Evolutionary conservation across 2,888 invertebrate genomes (phyloP).

Genomic region (Drosophila rellima): DNA sequence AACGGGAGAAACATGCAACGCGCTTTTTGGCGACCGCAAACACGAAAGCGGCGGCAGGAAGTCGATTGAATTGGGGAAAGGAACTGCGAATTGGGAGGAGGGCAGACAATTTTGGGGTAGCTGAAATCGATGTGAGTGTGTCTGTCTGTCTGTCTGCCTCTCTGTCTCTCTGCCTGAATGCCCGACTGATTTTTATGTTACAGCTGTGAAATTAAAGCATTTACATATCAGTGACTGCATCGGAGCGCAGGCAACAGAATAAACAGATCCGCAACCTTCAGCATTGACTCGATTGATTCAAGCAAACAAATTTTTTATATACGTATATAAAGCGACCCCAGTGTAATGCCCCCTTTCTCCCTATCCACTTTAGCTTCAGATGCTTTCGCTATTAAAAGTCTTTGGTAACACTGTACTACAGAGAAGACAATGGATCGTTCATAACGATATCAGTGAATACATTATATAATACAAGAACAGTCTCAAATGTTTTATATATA

Average conservation of each 20-base stretch:
- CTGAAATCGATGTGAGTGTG: conserved; percentile 33
- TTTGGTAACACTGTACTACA: neutral
- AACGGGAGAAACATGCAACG: conserved; percentile 41
- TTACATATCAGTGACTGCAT: conserved; percentile 64
- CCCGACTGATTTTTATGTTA: conserved; percentile 52
- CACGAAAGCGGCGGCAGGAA: conserved; percentile 50
- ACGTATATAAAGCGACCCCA: conserved; percentile 11
- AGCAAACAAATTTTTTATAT: conserved; percentile 30
- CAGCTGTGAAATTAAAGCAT: conserved; percentile 65
- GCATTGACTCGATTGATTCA: conserved; percentile 27
- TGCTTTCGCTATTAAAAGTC: neutral
- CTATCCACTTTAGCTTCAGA: neutral
- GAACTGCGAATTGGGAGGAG: conserved; percentile 7
- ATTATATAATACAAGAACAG: no score
- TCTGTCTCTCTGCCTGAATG: conserved; percentile 1
- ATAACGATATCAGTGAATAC: neutral
- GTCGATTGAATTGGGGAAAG: conserved; percentile 44
- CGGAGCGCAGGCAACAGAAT: conserved; percentile 24
- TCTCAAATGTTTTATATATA: no score
- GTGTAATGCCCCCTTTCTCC: neutral
- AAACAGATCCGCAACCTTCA: conserved; percentile 35
- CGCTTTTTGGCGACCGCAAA: conserved; percentile 71
- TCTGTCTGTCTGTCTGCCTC: neutral
- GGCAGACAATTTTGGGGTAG: conserved; percentile 3
- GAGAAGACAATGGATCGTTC: neutral